These are phyloP conservation scores for Phytoseiulus persimilis DNA, from an alignment of 2,888 invertebrate genomes.

Conservation along the genomic window DNA sequence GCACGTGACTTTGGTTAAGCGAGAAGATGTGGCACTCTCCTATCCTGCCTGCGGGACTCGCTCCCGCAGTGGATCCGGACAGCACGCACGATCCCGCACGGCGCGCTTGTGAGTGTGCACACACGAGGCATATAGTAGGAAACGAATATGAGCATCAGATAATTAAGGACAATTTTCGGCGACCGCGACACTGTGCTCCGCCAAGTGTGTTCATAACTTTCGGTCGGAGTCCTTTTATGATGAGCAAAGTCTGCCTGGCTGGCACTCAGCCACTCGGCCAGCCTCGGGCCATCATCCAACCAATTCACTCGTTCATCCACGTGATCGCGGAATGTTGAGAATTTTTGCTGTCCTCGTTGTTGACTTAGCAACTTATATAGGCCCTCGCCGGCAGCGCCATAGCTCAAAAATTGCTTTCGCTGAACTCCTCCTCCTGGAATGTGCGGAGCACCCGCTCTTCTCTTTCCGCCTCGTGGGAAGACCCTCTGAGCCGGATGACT, in stretches of 20 bases:
- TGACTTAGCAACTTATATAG: background rate
- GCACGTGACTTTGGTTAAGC: slow-evolving; percentile 5
- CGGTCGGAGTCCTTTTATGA: background rate
- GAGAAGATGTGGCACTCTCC: background rate
- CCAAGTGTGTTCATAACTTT: background rate
- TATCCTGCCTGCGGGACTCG: background rate
- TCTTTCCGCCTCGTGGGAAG: background rate
- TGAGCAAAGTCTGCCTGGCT: background rate
- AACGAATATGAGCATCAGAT: background rate
- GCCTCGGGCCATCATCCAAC: background rate
- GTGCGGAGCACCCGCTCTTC: background rate
- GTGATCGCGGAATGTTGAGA: background rate
- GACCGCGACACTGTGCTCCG: background rate
- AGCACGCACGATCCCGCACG: background rate
- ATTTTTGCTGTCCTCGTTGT: background rate
- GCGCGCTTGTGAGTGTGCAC: background rate
- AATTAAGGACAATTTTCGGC: background rate
- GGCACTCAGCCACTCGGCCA: background rate
- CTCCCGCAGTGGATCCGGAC: background rate
- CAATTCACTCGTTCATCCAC: background rate
- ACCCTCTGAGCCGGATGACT: too few relatives aligned
- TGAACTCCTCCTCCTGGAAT: background rate
- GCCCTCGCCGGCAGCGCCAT: background rate
- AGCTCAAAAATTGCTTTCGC: background rate
- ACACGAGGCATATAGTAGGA: background rate